Conservation (phyloP, 1,140 invertebrate genomes). For the Apis cerana region DNA sequence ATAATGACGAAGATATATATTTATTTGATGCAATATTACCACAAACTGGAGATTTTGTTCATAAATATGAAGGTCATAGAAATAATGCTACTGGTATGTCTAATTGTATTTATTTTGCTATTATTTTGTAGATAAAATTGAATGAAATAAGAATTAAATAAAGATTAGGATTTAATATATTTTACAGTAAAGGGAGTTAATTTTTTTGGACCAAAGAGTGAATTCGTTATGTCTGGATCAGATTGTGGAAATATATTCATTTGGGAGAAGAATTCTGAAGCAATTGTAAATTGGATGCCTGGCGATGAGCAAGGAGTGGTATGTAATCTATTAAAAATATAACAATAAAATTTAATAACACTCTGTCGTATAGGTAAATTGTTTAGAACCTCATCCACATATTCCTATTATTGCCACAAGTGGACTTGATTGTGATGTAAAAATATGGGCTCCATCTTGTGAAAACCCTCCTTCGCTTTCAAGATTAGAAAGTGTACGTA, state of each 20-base stretch:
- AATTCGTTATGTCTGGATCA: conserved; percentile 95
- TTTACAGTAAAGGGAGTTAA: conserved; percentile 94
- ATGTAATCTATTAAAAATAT: conserved; percentile 73
- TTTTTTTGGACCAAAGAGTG: conserved; percentile 95
- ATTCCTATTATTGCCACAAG: conserved; percentile 94
- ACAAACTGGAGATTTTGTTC: conserved; percentile 84
- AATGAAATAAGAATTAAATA: neutral
- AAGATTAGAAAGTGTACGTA: conserved; percentile 81
- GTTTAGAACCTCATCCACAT: conserved; percentile 93
- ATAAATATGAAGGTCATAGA: conserved; percentile 90
- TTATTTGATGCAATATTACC: conserved; percentile 87
- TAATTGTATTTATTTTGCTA: neutral
- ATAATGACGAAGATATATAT: conserved; percentile 97
- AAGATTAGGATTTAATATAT: conserved; percentile 4
- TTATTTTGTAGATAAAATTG: neutral
- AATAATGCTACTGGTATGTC: conserved; percentile 86
- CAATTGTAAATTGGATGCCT: conserved; percentile 93
- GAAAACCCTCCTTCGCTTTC: conserved; percentile 82
- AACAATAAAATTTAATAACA: conserved; percentile 9
- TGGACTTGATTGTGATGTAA: conserved; percentile 95
- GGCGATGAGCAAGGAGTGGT: conserved; percentile 94
- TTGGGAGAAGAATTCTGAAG: conserved; percentile 95
- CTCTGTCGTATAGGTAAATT: conserved; percentile 88
- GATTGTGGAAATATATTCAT: conserved; percentile 97
- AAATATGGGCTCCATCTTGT: conserved; percentile 94